Conservation (phyloP, 2,797 vertebrate genomes). For the Enteromius thamalakanensis region DNA sequence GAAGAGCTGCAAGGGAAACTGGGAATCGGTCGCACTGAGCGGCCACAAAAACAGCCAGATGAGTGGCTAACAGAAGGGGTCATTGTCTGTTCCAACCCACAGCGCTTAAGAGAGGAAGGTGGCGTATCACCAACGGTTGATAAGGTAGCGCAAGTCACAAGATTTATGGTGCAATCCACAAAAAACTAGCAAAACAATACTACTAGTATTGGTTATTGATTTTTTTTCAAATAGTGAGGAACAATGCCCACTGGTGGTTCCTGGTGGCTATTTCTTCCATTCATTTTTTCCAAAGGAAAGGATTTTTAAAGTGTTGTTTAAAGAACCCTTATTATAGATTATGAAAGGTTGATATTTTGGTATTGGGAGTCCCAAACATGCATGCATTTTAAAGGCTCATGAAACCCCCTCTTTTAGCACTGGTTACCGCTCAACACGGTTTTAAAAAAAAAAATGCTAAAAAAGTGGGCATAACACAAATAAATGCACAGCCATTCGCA, state of each 20-base stretch:
- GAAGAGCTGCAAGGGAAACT: constrained; percentile 92
- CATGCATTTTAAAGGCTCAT: no score
- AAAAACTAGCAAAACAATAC: background rate
- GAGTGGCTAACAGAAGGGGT: constrained; percentile 93
- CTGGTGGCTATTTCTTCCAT: background rate
- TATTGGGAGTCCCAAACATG: no score
- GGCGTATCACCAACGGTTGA: constrained; percentile 71
- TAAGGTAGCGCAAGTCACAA: constrained; percentile 82
- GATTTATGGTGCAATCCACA: constrained; percentile 27
- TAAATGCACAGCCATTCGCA: no score
- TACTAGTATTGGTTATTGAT: background rate
- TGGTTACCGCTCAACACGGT: no score
- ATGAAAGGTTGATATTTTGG: no score
- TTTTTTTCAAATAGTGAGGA: background rate
- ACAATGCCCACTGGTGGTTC: background rate
- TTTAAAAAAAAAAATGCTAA: no score
- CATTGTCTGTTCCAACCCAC: constrained; percentile 86
- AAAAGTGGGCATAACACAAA: no score
- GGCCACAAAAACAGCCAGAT: constrained; percentile 76
- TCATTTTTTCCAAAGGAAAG: background rate
- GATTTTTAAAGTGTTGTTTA: background rate
- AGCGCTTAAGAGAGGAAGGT: constrained; percentile 77
- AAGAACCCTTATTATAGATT: no score
- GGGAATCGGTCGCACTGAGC: constrained; percentile 83
- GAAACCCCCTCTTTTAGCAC: no score